Conservation (phyloP, 2,888 invertebrate species). For the Exocentrus adspersus region DNA sequence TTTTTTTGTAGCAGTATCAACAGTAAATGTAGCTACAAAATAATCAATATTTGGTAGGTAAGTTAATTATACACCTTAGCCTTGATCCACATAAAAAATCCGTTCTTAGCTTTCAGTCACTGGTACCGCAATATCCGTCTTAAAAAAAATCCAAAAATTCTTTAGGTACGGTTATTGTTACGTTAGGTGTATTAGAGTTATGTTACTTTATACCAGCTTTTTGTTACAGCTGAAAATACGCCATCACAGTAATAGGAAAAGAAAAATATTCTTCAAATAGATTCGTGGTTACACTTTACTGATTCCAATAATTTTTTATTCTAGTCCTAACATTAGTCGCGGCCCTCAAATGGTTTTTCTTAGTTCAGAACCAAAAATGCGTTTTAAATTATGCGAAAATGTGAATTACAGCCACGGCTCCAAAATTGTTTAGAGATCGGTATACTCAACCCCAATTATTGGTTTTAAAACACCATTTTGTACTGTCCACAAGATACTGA, state of each 20-base stretch:
- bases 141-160: neutral
- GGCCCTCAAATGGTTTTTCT: neutral
- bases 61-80: neutral
- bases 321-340: neutral
- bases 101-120: neutral
- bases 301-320: neutral
- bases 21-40: neutral
- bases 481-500: no score
- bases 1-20: neutral
- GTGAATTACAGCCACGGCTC: no score
- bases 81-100: neutral
- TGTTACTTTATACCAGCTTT: neutral
- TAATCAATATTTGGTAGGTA: neutral
- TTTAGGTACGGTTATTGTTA: neutral
- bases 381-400: no score
- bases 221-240: neutral
- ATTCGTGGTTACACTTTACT: constrained; percentile 3
- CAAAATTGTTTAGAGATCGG: no score
- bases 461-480: no score
- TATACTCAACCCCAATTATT: no score
- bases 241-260: neutral
- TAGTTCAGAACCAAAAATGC: neutral
- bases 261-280: neutral
- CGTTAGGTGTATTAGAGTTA: no score
- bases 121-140: neutral